Base-by-base conservation (phyloP, 2,888 invertebrate species). In the Thera britannica region DNA sequence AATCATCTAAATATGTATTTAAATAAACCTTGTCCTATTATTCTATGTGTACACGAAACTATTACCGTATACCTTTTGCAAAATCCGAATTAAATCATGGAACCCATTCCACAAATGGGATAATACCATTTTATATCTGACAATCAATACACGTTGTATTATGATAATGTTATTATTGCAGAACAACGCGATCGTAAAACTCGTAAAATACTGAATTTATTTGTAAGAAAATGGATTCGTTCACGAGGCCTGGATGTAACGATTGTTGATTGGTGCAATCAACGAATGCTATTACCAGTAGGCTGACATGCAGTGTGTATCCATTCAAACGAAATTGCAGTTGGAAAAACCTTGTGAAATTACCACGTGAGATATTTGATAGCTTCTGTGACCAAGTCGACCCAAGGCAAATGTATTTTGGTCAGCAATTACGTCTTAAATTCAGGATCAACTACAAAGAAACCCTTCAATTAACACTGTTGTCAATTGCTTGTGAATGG, bases 1-100 rank as follows among this genome's bases (percentile, higher is more conserved):
- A 72, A 66, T 67, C 70, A 75, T 65, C 61, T 70, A 72, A 77
- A 76, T 74, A 71, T 23, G 23, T 23, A 23, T 72, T 72, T 63
- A 77, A 78, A 76, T 72, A 74, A 69, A 74, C 75, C 72, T 74
- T 74, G 78, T 73, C 70, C 77, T 71, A 72, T 23, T 23, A 23
- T 71, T 70, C 70, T 62, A 74, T 70, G 67, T 57, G 62, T 66
- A 76, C 71, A 73, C 66, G 68, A 75, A 70, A 72, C 67, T 68
- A 75, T 78, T 77, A 41, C 5, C 48, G 51, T 74, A 75, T 75
- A 73, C 69, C 65, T 70, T 70, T 80, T 79, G 73, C 77, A 74
- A 76, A 79, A 78, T 68, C 62, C 67, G 52, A 76, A 76, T 71
- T 76, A 72, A 75, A 72, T 72, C 74, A 67, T 76, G 55, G 68